Percentiles rank a stretch among this genome's conserved stretches.
Conservation (phyloP, 2,888 invertebrate genomes). For the Rambutsinella grinnellia region DNA sequence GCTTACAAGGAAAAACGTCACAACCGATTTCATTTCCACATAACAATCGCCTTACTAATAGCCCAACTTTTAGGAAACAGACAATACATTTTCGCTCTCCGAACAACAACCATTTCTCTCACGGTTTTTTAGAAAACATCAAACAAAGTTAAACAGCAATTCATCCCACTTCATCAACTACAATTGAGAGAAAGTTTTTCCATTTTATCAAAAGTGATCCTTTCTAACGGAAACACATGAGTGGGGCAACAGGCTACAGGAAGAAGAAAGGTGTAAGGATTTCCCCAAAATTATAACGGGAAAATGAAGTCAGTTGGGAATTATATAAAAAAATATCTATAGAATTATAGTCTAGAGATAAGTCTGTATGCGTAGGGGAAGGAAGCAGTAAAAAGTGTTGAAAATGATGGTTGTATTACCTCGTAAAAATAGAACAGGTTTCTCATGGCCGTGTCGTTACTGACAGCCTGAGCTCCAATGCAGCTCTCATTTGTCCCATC, state of each 20-base stretch:
- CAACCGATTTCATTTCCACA: conserved; percentile 12
- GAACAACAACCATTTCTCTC: conserved; percentile 4
- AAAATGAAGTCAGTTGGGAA: conserved; percentile 8
- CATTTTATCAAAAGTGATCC: neutral
- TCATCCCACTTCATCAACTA: conserved; percentile 2
- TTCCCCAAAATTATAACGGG: neutral
- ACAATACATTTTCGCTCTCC: neutral
- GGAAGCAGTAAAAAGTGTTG: conserved; percentile 7
- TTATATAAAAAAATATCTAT: neutral
- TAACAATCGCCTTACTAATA: conserved; percentile 3
- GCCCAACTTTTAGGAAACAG: neutral
- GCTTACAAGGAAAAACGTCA: too few species aligned
- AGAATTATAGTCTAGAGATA: neutral
- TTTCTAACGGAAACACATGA: too few species aligned
- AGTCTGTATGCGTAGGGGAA: neutral
- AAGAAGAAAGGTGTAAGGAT: neutral
- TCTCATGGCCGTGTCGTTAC: conserved; percentile 37
- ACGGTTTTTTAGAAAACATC: conserved; percentile 11
- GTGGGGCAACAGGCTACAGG: neutral
- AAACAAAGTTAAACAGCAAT: too few species aligned
- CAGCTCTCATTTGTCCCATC: conserved; percentile 58
- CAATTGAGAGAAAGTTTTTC: neutral
- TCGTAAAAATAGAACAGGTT: conserved; percentile 59
- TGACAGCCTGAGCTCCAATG: conserved; percentile 8
- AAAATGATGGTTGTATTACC: conserved; percentile 46